Conservation (phyloP, 2,797 vertebrate genomes). For the Synaphobranchus kaupii region DNA sequence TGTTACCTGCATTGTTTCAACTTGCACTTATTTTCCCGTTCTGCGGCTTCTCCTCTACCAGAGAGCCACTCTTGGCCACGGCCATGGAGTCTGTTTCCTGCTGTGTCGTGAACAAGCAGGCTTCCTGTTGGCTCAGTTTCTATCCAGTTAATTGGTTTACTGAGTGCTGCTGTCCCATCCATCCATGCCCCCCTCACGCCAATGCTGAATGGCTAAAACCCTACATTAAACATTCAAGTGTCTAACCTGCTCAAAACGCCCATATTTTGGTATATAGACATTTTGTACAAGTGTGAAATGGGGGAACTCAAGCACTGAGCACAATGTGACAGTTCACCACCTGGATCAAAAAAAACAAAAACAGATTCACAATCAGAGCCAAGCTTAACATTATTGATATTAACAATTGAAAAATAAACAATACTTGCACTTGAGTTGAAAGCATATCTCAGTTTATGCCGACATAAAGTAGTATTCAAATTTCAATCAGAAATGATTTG, state of each 20-base stretch:
- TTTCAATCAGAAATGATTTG: too few species aligned
- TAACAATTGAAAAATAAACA: too few species aligned
- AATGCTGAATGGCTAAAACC: conserved; percentile 44
- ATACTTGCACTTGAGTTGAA: too few species aligned
- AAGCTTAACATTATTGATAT: not conserved
- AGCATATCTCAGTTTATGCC: not conserved
- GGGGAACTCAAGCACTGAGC: not conserved
- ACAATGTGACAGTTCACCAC: conserved; percentile 23
- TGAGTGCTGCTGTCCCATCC: conserved; percentile 46
- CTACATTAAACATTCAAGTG: conserved; percentile 41
- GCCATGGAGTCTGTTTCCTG: conserved; percentile 48
- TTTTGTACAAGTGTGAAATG: not conserved
- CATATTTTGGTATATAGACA: conserved; percentile 23
- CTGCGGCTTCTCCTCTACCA: conserved; percentile 43
- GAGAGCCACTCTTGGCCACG: conserved; percentile 54
- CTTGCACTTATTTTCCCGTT: conserved; percentile 58
- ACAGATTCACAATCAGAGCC: not conserved
- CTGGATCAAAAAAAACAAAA: not conserved
- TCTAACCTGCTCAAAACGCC: conserved; percentile 36
- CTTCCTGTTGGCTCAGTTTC: conserved; percentile 55
- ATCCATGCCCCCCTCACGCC: conserved; percentile 45
- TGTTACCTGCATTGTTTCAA: conserved; percentile 68
- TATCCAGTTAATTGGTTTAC: conserved; percentile 65
- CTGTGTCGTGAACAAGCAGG: conserved; percentile 36
- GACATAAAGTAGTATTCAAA: not conserved